These are phyloP conservation scores for Lycaena phlaeas DNA, from an alignment of 2,888 invertebrate genomes.

Conservation along the genomic window DNA sequence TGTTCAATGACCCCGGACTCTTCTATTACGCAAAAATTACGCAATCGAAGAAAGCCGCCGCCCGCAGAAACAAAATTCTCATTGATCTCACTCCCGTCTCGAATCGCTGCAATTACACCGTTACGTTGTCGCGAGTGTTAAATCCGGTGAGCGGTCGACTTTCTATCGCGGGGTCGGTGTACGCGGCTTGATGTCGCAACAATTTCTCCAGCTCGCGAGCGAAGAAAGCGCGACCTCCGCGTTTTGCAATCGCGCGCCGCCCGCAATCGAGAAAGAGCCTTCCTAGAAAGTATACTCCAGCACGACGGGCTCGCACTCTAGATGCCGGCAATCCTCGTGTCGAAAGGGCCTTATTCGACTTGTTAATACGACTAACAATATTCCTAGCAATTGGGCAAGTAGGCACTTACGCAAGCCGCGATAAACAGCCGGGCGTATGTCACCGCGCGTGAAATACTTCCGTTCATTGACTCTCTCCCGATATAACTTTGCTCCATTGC, in stretches of 20 bases:
- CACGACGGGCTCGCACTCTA: conserved; percentile 33
- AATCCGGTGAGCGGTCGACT: conserved; percentile 71
- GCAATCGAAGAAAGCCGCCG: conserved; percentile 69
- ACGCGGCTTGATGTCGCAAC: conserved; percentile 67
- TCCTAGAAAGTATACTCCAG: conserved; percentile 48
- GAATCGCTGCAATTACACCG: conserved; percentile 67
- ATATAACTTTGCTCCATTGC: conserved; percentile 51
- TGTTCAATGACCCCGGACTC: conserved; percentile 51
- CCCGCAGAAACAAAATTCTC: conserved; percentile 54
- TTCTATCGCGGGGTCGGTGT: conserved; percentile 71
- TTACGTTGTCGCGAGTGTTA: conserved; percentile 59
- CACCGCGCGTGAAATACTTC: conserved; percentile 68
- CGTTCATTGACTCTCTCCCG: conserved; percentile 71
- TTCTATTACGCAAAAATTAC: conserved; percentile 58
- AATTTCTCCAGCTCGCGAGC: conserved; percentile 70
- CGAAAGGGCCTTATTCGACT: background rate
- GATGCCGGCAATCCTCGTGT: conserved; percentile 14
- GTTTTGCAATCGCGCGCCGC: conserved; percentile 62
- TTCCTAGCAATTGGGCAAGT: conserved; percentile 51
- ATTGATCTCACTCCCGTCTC: conserved; percentile 53
- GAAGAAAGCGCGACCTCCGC: conserved; percentile 72
- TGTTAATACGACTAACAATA: conserved; percentile 25
- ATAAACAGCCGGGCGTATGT: conserved; percentile 60
- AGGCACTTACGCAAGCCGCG: conserved; percentile 58
- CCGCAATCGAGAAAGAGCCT: conserved; percentile 40